phyloP scores from a whole-genome alignment of 2,113 vertebrate species.

The Xenopus borealis region DNA sequence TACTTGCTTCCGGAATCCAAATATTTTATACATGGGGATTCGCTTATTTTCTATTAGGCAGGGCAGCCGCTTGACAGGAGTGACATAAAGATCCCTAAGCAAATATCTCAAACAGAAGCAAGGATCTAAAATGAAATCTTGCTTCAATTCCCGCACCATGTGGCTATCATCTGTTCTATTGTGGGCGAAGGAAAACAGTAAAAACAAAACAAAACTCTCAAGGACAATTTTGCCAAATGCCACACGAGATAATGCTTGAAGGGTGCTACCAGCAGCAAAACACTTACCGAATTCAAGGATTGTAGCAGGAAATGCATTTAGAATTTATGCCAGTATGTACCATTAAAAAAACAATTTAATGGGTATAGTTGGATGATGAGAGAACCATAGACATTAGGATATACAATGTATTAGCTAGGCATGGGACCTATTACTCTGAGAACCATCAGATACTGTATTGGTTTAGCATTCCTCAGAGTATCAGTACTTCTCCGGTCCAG shows the following conservation, averaged over 20 bases:
- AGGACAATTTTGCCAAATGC: slow-evolving; percentile 18
- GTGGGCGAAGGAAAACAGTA: neutral
- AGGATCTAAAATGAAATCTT: slow-evolving; percentile 43
- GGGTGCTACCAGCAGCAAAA: no score
- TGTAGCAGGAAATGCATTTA: no score
- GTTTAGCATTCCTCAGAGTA: no score
- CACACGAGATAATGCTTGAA: neutral
- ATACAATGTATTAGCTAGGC: no score
- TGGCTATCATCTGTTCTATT: slow-evolving; percentile 32
- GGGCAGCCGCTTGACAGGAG: slow-evolving; percentile 32
- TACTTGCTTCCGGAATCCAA: neutral
- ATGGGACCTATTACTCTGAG: no score
- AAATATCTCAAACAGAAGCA: slow-evolving; percentile 9
- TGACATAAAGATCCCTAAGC: slow-evolving; percentile 29
- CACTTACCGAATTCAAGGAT: no score
- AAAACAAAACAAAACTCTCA: neutral
- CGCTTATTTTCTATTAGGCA: slow-evolving; percentile 33
- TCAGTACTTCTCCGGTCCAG: no score
- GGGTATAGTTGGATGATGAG: no score
- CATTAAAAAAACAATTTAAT: no score
- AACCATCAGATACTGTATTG: no score
- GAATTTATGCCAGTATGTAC: no score
- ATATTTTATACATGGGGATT: slow-evolving; percentile 23
- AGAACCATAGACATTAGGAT: no score
- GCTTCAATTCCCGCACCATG: slow-evolving; percentile 27